Base-by-base conservation (phyloP, 2,888 invertebrate species). In the Netelia inedita region DNA sequence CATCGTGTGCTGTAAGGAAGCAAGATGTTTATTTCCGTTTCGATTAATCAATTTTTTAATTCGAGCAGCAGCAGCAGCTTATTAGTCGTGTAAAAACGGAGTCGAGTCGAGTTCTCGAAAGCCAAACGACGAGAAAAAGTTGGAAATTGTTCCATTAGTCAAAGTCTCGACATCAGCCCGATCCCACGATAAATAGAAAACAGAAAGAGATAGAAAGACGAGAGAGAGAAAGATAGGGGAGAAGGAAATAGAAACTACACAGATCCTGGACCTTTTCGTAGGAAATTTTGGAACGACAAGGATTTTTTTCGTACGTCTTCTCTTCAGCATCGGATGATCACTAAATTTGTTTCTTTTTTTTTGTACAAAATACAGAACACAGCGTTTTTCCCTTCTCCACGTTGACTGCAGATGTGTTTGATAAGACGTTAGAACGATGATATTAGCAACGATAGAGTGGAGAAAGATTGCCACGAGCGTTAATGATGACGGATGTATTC, bases 401-500 rank as follows among this genome's bases (percentile, higher is more conserved):
- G 82, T 61, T 53, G 65, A 84, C 28, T 55, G 74, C 74, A 65
- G 50, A 74, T 63, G 23, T 53, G 63, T 53, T 55, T 72, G 59
- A 61, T 69, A 28, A 35, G 50, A 55, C 41, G 66, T 79, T 53
- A 69, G 50, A 71, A 75, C 74, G 74, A 73, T 63, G 74, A 46
- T 35, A 43, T 65, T 78, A 66, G 41, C 71, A 57, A 71, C 75
- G 8, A 16, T 82, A 61, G 53, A 63, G 19, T 59, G 65, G 28
- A 69, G 59, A 41, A 78, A 55, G 16, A 21, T 63, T 19, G 71
- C 76, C 75, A 46, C 55, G 76, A 66, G 63, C 68, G 76, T 79
- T 81, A 85, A 79, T 76, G 68, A 79, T 74, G 75, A 79, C 85
- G 68, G 82, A 79, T 63, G 59, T 43, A 57, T 82, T 65, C 68